Percentiles rank a stretch among this genome's conserved stretches.
phyloP scores from a whole-genome alignment of 2,113 vertebrate species.

The Dicrurus megarhynchus region DNA sequence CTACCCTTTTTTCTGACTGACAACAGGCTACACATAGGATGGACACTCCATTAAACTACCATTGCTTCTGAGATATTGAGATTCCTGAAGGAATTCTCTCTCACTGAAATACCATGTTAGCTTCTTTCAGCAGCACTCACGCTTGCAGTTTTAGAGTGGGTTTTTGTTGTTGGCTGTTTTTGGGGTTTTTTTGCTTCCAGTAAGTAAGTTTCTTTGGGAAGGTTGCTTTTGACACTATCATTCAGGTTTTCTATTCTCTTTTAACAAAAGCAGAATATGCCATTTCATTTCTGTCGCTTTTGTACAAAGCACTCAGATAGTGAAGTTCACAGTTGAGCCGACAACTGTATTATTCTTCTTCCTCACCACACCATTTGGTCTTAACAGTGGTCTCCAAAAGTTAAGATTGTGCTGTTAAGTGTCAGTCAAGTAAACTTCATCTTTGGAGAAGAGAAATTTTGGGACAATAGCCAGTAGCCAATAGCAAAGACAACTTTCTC shows the following conservation, averaged over 20 bases:
- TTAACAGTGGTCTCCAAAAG: background rate
- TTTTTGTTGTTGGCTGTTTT: background rate
- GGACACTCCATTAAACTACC: background rate
- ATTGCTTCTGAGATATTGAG: background rate
- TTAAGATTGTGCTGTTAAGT: background rate
- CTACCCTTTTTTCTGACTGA: background rate
- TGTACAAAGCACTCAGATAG: background rate
- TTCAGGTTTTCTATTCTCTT: background rate
- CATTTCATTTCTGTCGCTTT: background rate
- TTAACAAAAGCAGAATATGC: background rate
- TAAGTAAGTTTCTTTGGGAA: background rate
- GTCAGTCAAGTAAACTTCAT: background rate
- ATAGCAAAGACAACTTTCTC: background rate
- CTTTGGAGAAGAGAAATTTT: background rate
- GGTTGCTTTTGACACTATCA: background rate
- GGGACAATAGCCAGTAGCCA: background rate
- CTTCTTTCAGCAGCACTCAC: background rate
- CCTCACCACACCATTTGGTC: background rate
- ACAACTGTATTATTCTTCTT: background rate
- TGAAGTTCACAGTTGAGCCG: background rate
- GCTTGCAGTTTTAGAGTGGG: background rate
- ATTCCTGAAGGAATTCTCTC: background rate
- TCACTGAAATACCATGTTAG: background rate
- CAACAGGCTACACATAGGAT: background rate
- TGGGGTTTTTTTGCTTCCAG: rapidly evolving